Evolutionary conservation across 2,113 vertebrate species (phyloP).

Genomic region (Alligator mississippiensis): DNA sequence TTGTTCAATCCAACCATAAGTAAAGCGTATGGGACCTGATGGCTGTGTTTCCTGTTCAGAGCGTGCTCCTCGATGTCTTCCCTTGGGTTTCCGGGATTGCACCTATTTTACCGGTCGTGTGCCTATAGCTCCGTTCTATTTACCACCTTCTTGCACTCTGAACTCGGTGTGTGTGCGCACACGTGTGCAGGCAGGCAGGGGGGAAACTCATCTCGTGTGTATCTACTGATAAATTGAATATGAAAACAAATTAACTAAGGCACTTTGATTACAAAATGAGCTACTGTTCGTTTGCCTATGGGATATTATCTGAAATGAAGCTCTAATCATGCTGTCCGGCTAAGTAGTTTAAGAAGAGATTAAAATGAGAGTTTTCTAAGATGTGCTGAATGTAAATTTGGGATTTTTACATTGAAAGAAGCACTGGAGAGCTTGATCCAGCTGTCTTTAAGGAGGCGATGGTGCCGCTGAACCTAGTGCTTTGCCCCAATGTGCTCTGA

Average conservation of each 20-base stretch:
- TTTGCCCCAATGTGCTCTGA: background rate
- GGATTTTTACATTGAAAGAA: background rate
- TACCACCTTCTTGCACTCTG: background rate
- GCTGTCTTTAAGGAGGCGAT: background rate
- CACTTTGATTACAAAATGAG: background rate
- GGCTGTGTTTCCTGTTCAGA: background rate
- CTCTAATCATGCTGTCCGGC: background rate
- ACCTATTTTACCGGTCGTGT: background rate
- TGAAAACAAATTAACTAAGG: slow-evolving; percentile 24
- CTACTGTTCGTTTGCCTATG: background rate
- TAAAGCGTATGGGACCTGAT: background rate
- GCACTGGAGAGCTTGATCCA: background rate
- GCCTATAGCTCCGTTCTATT: background rate
- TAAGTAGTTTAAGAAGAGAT: background rate
- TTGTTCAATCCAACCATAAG: background rate
- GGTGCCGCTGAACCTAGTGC: background rate
- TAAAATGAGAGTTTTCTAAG: background rate
- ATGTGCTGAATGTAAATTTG: slow-evolving; percentile 9
- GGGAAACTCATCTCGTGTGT: background rate
- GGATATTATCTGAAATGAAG: slow-evolving; percentile 3
- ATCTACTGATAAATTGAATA: background rate
- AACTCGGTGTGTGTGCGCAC: too few relatives aligned
- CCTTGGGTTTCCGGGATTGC: fast-evolving
- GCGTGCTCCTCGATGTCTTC: fast-evolving
- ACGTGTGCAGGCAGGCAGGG: fast-evolving